Evolutionary conservation across 1,140 invertebrate genomes (phyloP), one percentile per base, ranked within the genome.

Genomic region (Drosophila busckii): DNA sequence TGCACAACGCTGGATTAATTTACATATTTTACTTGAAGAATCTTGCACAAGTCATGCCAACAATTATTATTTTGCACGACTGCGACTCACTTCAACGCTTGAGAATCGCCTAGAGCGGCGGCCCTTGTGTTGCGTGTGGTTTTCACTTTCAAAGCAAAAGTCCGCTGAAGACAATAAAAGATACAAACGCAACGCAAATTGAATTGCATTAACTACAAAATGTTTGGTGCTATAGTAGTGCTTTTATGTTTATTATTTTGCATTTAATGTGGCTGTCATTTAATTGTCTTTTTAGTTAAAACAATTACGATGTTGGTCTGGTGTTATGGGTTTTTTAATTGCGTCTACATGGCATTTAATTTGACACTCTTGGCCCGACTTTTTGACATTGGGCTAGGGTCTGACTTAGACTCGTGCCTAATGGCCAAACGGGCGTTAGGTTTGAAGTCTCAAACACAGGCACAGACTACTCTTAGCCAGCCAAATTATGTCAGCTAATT

Each of bases 191-290:
- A 66, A 55, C 49, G 53, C 34, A 49, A 76, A 54, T 63, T 71
- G 62, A 78, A 78, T 78, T 78, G 68, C 68, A 80, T 80, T 58
- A 63, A 62, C 80, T 78, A 71, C 65, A 64, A 55, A 70, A 70
- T 60, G 35, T 49, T 68, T 69, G 68, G 59, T 78, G 73, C 73
- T 56, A 63, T 67, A 78, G 56, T 64, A 80, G 75, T 80, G 75
- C 75, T 80, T 82, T 82, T 80, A 80, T 80, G 75, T 80, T 80
- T 80, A 80, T 80, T 80, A 80, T 80, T 80, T 82, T 80, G 75
- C 75, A 80, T 73, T 80, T 80, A 80, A 80, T 69, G 69, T 67
- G 66, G 70, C 69, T 68, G 68, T 53, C 73, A 80, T 69, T 78
- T 78, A 80, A 78, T 78, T 78, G 71, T 78, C 64, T 66, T n/a